Evolutionary conservation across 1,140 invertebrate species (phyloP).

Genomic region (Diploscapter pachys): DNA sequence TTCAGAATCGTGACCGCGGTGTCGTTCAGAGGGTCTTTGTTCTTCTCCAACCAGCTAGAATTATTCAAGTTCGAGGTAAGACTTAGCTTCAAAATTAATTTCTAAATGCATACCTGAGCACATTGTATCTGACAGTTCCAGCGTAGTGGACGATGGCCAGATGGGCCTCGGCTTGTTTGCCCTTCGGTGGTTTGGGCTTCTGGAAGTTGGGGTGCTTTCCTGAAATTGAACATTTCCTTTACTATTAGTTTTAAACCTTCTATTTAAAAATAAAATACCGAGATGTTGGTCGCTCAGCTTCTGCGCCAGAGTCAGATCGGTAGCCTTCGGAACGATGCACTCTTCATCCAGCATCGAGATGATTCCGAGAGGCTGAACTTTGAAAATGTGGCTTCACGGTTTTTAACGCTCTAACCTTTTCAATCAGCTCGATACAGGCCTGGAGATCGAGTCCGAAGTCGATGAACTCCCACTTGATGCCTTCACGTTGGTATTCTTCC

Average conservation of each 20-base stretch:
- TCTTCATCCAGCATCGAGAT: slow-evolving; percentile 99
- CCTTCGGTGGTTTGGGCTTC: slow-evolving; percentile 87
- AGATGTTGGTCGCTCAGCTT: slow-evolving; percentile 98
- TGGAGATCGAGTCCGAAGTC: slow-evolving; percentile 98
- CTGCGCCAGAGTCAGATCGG: slow-evolving; percentile 93
- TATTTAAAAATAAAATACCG: slow-evolving; percentile 59
- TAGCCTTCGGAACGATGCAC: slow-evolving; percentile 99
- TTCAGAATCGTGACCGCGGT: slow-evolving; percentile 96
- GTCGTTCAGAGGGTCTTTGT: slow-evolving; percentile 99
- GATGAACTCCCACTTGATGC: slow-evolving; percentile 97
- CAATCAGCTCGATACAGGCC: slow-evolving; percentile 96
- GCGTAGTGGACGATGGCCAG: slow-evolving; percentile 98
- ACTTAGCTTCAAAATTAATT: too few species aligned
- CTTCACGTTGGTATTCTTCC: slow-evolving; percentile 96
- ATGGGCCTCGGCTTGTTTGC: slow-evolving; percentile 77
- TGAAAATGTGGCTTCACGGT: background rate
- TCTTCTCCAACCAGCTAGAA: slow-evolving; percentile 90
- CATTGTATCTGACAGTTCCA: slow-evolving; percentile 94
- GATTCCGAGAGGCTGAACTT: slow-evolving; percentile 91
- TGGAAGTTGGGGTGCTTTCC: slow-evolving; percentile 90
- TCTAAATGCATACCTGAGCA: slow-evolving; percentile 66
- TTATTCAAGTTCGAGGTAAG: too few species aligned
- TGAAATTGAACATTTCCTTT: too few species aligned
- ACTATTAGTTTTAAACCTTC: too few species aligned
- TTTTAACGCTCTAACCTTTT: slow-evolving; percentile 74